Evolutionary conservation across 2,888 invertebrate genomes (phyloP), one percentile per base, ranked within the genome.

Genomic region (Macaria notata): DNA sequence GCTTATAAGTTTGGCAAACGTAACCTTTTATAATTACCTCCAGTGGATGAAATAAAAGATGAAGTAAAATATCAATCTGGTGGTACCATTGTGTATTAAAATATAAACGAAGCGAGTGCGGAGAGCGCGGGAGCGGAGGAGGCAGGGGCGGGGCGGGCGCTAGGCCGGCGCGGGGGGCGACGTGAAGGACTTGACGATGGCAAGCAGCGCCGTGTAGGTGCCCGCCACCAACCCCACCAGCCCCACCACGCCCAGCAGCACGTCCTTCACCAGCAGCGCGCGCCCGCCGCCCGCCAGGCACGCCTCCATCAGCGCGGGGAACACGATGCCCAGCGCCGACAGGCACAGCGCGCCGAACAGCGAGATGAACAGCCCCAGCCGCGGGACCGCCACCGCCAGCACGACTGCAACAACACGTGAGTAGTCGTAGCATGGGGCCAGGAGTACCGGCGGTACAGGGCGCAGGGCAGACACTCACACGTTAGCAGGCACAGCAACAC

Each of bases 291-390:
- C 31, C 0, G 94, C 93, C 93, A 84, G 62, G 69, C 93, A 81
- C 41, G 78, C 67, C 66, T 88, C 88, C 84, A 88, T 85, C 49
- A 88, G 95, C 0, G 97, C 97, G 3, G 98, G 98, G 78, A 98
- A 96, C 43, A 96, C 95, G 56, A 98, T 92, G 2, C 98, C 98
- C 63, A 98, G 92, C 0, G 96, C 96, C 0, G 98, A 97, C 47
- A 98, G 92, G 62, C 97, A 97, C 8, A 98, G 92, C 3, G 98
- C 98, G 8, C 98, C 98, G 73, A 96, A 95, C 45, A 96, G 85
- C 0, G 96, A 95, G 69, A 95, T 94, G 73, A 97, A 96, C 46
- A 97, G 87, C 31, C 96, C 96, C 75, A 98, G 88, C 66, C 95
- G 94, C 3, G 98, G 98, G 66, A 98, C 95, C 6, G 95, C 94